A percentile compares a stretch with the other conserved stretches of the same genome.
Evolutionary conservation across 2,888 invertebrate species (phyloP).

Genomic region (Lithophane leautieri): DNA sequence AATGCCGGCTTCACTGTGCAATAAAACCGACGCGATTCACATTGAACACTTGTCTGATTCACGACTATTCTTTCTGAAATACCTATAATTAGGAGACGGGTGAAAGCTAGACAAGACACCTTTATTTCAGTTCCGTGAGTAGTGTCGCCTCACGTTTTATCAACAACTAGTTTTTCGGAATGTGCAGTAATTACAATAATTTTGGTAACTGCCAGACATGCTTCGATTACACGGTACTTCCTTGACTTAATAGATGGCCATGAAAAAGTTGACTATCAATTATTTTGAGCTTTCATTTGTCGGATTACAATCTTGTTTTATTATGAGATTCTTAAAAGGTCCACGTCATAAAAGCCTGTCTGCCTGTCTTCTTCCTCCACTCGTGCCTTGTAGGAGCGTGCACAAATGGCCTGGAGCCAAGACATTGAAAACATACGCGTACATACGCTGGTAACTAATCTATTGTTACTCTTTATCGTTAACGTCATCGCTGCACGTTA

Average conservation of each 20-base stretch:
- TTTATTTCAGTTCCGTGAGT: slow-evolving; percentile 78
- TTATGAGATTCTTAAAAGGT: slow-evolving; percentile 27
- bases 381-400: slow-evolving; percentile 26
- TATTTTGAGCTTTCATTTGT: slow-evolving; percentile 59
- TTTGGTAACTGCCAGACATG: slow-evolving; percentile 58
- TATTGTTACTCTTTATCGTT: slow-evolving; percentile 59
- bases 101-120: slow-evolving; percentile 79
- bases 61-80: slow-evolving; percentile 76
- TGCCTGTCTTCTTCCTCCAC: slow-evolving; percentile 13
- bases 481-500: slow-evolving; percentile 51
- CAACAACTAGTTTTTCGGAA: slow-evolving; percentile 64
- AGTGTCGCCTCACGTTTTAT: slow-evolving; percentile 75
- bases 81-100: slow-evolving; percentile 81
- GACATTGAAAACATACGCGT: slow-evolving; percentile 42
- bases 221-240: slow-evolving; percentile 51
- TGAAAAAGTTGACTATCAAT: slow-evolving; percentile 54
- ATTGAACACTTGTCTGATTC: slow-evolving; percentile 76
- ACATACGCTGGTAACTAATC: slow-evolving; percentile 47
- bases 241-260: slow-evolving; percentile 56
- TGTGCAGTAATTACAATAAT: slow-evolving; percentile 69
- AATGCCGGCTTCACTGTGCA: slow-evolving; percentile 69
- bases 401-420: slow-evolving; percentile 63
- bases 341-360: slow-evolving; percentile 35
- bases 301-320: slow-evolving; percentile 30
- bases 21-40: slow-evolving; percentile 63